Base-by-base conservation (phyloP, 1,140 invertebrate species). In the Aleiodes sp. region DNA sequence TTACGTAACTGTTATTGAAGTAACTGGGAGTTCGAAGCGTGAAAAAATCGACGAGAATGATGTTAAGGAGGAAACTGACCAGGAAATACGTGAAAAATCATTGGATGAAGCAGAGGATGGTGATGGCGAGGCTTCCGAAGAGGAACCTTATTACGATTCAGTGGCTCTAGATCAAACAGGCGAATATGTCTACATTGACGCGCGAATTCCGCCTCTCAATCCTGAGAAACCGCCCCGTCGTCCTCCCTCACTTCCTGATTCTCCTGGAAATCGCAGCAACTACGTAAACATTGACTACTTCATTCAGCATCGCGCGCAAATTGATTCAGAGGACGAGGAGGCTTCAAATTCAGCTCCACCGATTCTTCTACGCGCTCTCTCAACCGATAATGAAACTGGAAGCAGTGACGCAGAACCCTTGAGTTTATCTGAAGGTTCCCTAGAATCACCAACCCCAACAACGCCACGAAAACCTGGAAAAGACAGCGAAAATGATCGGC, bases 201-300 rank as follows among this genome's bases (percentile, higher is more conserved):
- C 91, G 61, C 90, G 90, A 81, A 82, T 82, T 39, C 78, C 84
- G 29, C 75, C 80, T 29, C 71, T 82, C 52, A 86, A 78, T 59
- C 84, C 80, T 67, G 78, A 78, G 72, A 72, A 70, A 1, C 79
- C 33, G 31, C 37, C 33, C 3, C 75, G 79, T 28, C 80, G 84
- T 71, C 84, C 84, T 7, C 84, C 84, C 0, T 85, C 84, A 19
- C 90, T 92, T 76, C 92, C 92, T 28, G 92, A 94, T 82, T 91
- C 91, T 39, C 91, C 92, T 28, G 90, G 91, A 72, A 88, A 91
- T 81, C 90, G 90, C 62, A 92, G 92, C 70, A 96, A 95, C 86
- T 96, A 95, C 86, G 94, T 95, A 80, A 95, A 96, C 83, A 95
- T 95, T 86, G 93, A 95, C 80, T 95, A 94, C 82, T 95, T 95